phyloP scores from a whole-genome alignment of 1,140 invertebrate genomes.

The Cydia fagiglandana region DNA sequence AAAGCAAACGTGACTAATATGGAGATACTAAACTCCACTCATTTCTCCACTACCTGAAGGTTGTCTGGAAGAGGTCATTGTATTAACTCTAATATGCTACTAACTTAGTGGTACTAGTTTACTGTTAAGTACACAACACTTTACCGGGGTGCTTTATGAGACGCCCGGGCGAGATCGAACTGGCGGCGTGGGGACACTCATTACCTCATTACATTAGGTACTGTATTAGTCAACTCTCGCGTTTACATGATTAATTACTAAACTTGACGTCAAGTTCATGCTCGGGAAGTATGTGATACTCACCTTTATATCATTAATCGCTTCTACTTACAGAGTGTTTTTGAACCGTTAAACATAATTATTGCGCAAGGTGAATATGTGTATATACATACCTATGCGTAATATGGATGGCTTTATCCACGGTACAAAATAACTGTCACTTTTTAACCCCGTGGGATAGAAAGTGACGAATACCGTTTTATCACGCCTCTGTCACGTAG shows the following conservation, averaged over 20 bases:
- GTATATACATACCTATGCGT: neutral
- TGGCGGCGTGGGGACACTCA: neutral
- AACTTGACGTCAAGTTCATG: conserved; percentile 11
- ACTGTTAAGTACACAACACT: no score
- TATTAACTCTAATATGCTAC: neutral
- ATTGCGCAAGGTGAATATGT: neutral
- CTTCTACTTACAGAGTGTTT: neutral
- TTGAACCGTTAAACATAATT: neutral
- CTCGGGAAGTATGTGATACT: neutral
- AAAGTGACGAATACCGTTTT: no score
- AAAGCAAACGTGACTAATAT: no score
- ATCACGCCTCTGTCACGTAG: no score
- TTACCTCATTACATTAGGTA: neutral
- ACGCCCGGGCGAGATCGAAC: neutral
- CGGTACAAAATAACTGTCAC: no score
- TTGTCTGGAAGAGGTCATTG: no score
- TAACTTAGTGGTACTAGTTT: no score
- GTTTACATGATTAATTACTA: conserved; percentile 25
- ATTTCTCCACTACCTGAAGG: no score
- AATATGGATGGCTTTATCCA: no score
- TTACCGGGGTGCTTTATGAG: neutral
- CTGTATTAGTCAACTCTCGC: conserved; percentile 8
- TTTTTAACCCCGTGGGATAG: no score
- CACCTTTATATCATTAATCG: neutral
- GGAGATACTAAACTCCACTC: no score